A percentile compares a stretch with the other conserved stretches of the same genome.
These are phyloP conservation scores for Protaetia brevitarsis DNA, from an alignment of 1,140 invertebrate species.

Conservation along the genomic window DNA sequence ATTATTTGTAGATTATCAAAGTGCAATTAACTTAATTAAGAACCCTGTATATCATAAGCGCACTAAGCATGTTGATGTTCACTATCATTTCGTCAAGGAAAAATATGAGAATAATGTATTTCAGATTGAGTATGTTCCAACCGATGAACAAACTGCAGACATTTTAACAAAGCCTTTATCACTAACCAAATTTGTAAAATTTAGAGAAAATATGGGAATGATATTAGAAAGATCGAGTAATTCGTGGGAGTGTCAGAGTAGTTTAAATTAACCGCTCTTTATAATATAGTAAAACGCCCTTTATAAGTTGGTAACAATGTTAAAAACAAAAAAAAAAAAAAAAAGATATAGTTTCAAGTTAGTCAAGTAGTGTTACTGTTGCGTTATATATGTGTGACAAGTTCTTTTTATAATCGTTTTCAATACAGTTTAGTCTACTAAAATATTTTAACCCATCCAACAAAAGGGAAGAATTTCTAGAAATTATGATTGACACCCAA, in stretches of 20 bases:
- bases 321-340: no score
- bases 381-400: no score
- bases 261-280: not conserved
- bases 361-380: no score
- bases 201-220: not conserved
- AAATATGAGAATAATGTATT: conserved; percentile 5
- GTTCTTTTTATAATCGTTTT: no score
- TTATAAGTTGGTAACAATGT: no score
- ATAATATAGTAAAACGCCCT: no score
- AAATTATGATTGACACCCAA: no score
- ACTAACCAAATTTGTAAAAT: conserved; percentile 8
- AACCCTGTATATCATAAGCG: no score
- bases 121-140: not conserved
- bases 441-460: no score
- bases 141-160: conserved; percentile 41
- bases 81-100: conserved; percentile 33
- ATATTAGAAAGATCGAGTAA: not conserved
- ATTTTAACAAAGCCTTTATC: conserved; percentile 44
- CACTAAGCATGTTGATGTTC: conserved; percentile 39
- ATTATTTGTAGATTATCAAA: conserved; percentile 35
- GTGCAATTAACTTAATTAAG: conserved; percentile 43
- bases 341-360: no score
- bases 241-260: not conserved
- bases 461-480: no score
- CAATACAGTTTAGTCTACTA: no score